Base-by-base conservation (phyloP, 1,140 invertebrate species). In the Conus ventricosus region DNA sequence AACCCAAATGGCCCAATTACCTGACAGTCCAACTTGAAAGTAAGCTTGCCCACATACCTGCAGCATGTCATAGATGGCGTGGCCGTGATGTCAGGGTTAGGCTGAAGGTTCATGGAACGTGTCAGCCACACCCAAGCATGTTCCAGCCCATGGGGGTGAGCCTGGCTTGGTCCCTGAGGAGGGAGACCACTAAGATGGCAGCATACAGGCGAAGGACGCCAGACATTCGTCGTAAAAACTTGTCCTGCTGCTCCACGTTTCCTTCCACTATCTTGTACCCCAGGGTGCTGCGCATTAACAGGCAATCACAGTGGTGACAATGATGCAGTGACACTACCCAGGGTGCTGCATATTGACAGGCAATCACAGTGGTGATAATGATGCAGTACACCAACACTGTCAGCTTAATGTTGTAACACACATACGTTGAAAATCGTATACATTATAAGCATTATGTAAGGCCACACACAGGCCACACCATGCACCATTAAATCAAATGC, bases 71-170 rank as follows among this genome's bases (percentile, higher is more conserved):
- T 55, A 89, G 71, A 98, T 95, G 87, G 98, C 94, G 97, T 97
- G 5, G 98, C 97, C 91, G 97, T 97, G 25, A 98, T 97, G 89
- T 95, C 93, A 6, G 94, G 94, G 94, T 93, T 95, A 1, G 97
- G 97, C 93, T 97, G 95, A 1, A 97, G 95, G 93, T 97, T 97
- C 39, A 98, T 95, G 88, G 97, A 96, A 20, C 97, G 96, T 0
- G 97, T 96, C 27, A 98, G 93, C 97, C 97, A 99, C 88, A 96
- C 96, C 98, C 98, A 99, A 7, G 96, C 97, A 94, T 97, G 95
- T 80, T 96, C 95, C 60, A 98, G 91, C 8, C 97, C 96, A 94
- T 97, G 96, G 5, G 97, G 97, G 95, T 98, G 97, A 67, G 93
- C 89, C 57, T 93, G 60, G 23, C 78, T 81, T 83, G 53, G 20